Conservation (phyloP, 1,140 invertebrate species). For the Drosophila erecta region DNA sequence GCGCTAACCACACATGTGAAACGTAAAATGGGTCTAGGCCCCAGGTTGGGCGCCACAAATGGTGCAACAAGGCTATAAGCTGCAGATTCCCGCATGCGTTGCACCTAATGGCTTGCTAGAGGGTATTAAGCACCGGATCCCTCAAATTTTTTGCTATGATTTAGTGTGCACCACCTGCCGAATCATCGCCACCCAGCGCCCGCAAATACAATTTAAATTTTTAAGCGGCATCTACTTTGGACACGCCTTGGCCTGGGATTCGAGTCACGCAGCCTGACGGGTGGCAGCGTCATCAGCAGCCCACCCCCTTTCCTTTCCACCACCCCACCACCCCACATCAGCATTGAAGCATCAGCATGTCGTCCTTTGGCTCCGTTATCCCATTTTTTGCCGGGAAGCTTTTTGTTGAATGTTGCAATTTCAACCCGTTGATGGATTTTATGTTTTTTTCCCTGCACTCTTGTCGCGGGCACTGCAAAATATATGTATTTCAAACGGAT, state of each 20-base stretch:
- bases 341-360: constrained; percentile 67
- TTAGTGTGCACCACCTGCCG: constrained; percentile 72
- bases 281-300: constrained; percentile 66
- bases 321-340: constrained; percentile 50
- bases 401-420: constrained; percentile 76
- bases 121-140: constrained; percentile 31
- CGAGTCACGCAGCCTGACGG: constrained; percentile 75
- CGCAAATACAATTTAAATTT: constrained; percentile 83
- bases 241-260: constrained; percentile 55
- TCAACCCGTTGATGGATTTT: constrained; percentile 81
- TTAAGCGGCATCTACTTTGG: constrained; percentile 80
- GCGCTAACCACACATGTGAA: no score
- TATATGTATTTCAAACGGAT: neutral
- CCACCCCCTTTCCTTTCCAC: neutral
- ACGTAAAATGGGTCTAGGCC: neutral
- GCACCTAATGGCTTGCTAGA: constrained; percentile 13
- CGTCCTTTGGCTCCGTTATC: constrained; percentile 51
- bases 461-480: neutral
- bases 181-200: constrained; percentile 41
- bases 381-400: constrained; percentile 22
- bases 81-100: neutral
- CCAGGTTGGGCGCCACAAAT: neutral
- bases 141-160: constrained; percentile 61
- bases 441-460: constrained; percentile 52
- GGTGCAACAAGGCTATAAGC: no score